A percentile compares a stretch with the other conserved stretches of the same genome.
Conservation (phyloP, 2,888 invertebrate species). For the Aphodius granarius region DNA sequence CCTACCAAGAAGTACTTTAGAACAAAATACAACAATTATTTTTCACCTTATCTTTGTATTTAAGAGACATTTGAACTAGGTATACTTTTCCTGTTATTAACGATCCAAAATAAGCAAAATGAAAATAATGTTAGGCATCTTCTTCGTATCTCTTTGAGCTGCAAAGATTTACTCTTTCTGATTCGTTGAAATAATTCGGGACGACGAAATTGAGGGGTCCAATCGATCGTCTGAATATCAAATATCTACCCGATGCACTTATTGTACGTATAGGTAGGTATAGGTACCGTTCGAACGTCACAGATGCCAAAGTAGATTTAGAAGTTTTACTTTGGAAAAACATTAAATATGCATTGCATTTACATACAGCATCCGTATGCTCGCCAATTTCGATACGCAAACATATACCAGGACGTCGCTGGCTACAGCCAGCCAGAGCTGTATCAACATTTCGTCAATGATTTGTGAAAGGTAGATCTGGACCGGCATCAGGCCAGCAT, state of each 20-base stretch:
- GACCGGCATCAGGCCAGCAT: neutral
- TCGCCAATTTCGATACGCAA: neutral
- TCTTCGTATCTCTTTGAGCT: too few species aligned
- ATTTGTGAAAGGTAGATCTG: neutral
- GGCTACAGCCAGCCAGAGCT: neutral
- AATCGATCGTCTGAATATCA: neutral
- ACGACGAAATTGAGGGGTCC: too few species aligned
- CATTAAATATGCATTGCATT: slow-evolving; percentile 13
- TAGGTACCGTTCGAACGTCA: neutral
- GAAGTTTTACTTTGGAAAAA: slow-evolving; percentile 11
- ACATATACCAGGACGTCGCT: neutral
- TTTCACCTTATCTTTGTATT: too few species aligned
- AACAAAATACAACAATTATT: too few species aligned
- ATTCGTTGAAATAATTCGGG: too few species aligned
- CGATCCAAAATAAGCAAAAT: too few species aligned
- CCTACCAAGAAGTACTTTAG: too few species aligned
- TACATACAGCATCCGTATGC: neutral
- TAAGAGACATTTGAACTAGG: too few species aligned
- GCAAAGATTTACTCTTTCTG: too few species aligned
- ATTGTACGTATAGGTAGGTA: too few species aligned
- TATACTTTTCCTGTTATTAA: too few species aligned
- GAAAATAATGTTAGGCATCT: too few species aligned
- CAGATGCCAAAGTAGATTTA: neutral
- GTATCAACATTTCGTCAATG: neutral
- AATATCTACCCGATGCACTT: neutral